These are phyloP conservation scores for Telmatochromis bifrenatus DNA, from an alignment of 2,113 vertebrate species.

Conservation along the genomic window DNA sequence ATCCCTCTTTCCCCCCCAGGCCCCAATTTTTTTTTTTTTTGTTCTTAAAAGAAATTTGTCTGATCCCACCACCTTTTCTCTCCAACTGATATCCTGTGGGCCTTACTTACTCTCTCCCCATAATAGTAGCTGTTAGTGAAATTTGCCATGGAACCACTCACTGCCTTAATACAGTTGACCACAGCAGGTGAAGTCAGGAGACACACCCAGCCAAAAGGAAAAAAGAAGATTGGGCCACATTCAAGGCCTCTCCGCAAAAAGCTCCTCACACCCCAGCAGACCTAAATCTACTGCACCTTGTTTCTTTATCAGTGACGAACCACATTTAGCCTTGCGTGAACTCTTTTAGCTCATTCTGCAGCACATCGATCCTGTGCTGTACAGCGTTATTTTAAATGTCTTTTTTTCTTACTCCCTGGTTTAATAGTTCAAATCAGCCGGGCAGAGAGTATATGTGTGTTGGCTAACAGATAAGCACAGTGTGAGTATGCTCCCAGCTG, in stretches of 20 bases:
- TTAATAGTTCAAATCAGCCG: neutral
- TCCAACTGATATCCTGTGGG: slow-evolving; percentile 44
- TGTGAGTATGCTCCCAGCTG: slow-evolving; percentile 34
- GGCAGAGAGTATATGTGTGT: neutral
- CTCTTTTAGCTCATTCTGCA: neutral
- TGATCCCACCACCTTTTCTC: neutral
- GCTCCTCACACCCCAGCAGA: slow-evolving; percentile 5
- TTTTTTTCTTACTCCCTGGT: neutral
- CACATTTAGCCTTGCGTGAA: slow-evolving; percentile 1
- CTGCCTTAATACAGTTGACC: slow-evolving; percentile 73
- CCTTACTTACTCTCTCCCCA: slow-evolving; percentile 51
- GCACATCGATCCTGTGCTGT: neutral
- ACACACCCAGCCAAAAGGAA: slow-evolving; percentile 17
- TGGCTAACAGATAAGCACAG: slow-evolving; percentile 44
- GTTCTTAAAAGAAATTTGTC: neutral
- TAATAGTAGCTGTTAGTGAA: slow-evolving; percentile 60
- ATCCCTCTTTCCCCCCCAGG: neutral
- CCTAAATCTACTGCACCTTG: slow-evolving; percentile 12
- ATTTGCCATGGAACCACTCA: slow-evolving; percentile 68
- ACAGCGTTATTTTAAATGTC: neutral
- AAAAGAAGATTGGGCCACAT: neutral
- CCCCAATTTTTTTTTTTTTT: neutral
- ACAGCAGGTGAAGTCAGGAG: slow-evolving; percentile 56
- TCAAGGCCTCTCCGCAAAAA: neutral
- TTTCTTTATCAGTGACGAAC: slow-evolving; percentile 1